phyloP scores from a whole-genome alignment of 2,113 vertebrate species.

The Antigone vipio region DNA sequence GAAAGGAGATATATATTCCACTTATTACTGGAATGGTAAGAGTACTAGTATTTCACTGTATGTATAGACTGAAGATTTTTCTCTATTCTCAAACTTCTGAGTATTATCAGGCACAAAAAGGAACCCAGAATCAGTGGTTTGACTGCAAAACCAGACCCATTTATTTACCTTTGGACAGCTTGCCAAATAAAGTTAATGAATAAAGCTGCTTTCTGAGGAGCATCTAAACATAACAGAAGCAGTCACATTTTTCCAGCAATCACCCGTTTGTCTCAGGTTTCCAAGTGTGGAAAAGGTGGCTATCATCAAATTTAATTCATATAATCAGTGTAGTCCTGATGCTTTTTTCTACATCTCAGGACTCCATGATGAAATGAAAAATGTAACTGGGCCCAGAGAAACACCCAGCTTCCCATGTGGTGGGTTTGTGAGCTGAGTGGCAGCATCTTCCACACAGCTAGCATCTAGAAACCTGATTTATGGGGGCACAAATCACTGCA shows the following conservation, averaged over 20 bases:
- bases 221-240: not conserved
- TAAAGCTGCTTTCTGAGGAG: not conserved
- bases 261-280: not conserved
- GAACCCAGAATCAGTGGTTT: not conserved
- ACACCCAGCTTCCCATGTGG: not conserved
- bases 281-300: not conserved
- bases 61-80: not conserved
- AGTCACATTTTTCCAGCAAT: not conserved
- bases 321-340: not conserved
- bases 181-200: not conserved
- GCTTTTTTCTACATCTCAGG: not conserved
- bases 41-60: not conserved
- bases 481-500: not conserved
- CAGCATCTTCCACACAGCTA: not conserved
- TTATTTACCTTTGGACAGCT: not conserved
- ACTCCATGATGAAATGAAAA: not conserved
- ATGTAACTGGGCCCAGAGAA: not conserved
- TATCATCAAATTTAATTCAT: not conserved
- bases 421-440: not conserved
- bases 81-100: not conserved
- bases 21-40: not conserved
- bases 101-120: not conserved
- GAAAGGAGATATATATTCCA: not conserved
- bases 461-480: not conserved
- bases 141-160: not conserved